phyloP scores from a whole-genome alignment of 2,113 vertebrate species.

The Misgurnus mizolepis region DNA sequence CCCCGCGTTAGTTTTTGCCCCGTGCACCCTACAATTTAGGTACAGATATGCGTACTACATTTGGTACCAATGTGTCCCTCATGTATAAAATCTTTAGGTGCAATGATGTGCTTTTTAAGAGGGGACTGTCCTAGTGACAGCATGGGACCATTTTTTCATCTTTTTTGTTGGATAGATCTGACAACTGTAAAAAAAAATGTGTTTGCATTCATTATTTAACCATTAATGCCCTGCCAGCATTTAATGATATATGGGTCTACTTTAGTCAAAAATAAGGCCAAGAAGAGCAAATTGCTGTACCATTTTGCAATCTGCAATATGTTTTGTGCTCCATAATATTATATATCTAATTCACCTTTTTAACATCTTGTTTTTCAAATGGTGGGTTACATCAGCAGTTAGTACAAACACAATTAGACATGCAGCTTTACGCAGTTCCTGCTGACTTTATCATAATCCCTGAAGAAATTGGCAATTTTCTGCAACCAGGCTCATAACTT shows the following conservation, averaged over 20 bases:
- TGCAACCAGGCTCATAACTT: not conserved
- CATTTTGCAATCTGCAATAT: not conserved
- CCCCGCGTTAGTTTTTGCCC: too few relatives aligned
- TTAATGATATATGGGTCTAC: not conserved
- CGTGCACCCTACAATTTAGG: too few relatives aligned
- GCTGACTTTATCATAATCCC: not conserved
- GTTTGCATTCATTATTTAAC: not conserved
- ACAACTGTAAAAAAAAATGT: too few relatives aligned
- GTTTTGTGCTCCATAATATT: not conserved
- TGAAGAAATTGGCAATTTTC: conserved; percentile 28
- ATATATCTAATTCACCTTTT: not conserved
- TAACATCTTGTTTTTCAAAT: not conserved
- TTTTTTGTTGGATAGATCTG: too few relatives aligned
- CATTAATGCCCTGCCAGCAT: not conserved
- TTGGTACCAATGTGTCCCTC: too few relatives aligned
- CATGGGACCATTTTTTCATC: too few relatives aligned
- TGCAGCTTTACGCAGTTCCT: conserved; percentile 22
- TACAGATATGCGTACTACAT: too few relatives aligned
- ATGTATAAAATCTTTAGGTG: too few relatives aligned
- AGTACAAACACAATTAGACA: conserved; percentile 7
- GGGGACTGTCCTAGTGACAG: too few relatives aligned
- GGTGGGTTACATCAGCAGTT: not conserved
- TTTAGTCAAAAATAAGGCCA: not conserved
- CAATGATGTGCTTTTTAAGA: too few relatives aligned
- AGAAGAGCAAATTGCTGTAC: not conserved